Evolutionary conservation across 2,113 vertebrate species (phyloP).

Genomic region (Silurus glanis): DNA sequence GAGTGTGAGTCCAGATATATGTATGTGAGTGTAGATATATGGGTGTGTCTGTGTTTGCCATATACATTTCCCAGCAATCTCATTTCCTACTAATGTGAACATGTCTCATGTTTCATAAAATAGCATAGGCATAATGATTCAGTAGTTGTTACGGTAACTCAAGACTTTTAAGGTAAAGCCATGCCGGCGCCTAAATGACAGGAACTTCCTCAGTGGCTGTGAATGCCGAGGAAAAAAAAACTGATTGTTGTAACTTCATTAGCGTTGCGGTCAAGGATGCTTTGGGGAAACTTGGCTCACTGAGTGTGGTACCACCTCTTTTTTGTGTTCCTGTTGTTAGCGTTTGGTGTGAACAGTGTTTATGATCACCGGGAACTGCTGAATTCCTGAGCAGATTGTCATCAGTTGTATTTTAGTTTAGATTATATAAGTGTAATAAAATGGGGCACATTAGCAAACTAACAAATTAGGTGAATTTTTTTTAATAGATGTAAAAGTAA

Average conservation of each 20-base stretch:
- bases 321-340: slow-evolving; percentile 40
- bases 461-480: background rate
- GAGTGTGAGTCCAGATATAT: background rate
- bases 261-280: slow-evolving; percentile 42
- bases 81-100: slow-evolving; percentile 1
- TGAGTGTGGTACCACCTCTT: slow-evolving; percentile 8
- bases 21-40: background rate
- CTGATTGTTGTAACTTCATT: slow-evolving; percentile 31
- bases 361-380: background rate
- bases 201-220: slow-evolving; percentile 28
- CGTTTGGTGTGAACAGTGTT: slow-evolving; percentile 23
- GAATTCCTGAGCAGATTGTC: background rate
- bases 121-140: background rate
- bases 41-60: background rate
- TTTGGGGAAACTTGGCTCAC: slow-evolving; percentile 36
- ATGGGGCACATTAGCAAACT: background rate
- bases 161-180: slow-evolving; percentile 32
- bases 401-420: background rate
- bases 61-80: slow-evolving; percentile 16
- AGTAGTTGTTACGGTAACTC: slow-evolving; percentile 1
- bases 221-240: slow-evolving; percentile 21
- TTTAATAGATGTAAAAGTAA: background rate
- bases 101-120: background rate
- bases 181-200: slow-evolving; percentile 5
- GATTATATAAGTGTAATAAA: background rate